Base-by-base conservation (phyloP, 2,797 vertebrate genomes). In the Cryptoprocta ferox region DNA sequence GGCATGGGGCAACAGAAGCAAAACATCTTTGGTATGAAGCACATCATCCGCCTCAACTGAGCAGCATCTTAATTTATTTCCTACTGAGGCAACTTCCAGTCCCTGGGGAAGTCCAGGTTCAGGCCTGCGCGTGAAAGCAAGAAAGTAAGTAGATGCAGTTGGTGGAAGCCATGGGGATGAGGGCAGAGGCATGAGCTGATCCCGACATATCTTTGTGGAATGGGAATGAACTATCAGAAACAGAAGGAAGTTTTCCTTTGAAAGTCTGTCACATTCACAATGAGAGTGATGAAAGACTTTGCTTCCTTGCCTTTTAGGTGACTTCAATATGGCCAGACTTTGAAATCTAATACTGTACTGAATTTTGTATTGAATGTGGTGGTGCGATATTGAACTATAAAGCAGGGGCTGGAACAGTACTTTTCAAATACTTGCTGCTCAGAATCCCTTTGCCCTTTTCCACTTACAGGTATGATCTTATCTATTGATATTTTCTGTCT, bases 371-470 rank as follows among this genome's bases (percentile, higher is more conserved):
- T 97, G 97, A 98, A 98, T 97, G 97, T 83, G 37, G 61, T 94
- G 71, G 95, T 97, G 73, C 76, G 95, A 98, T 97, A 97, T 97
- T 97, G 95, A 97, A 97, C 95, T 88, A 94, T 97, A 97, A 97
- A 95, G 97, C 95, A 97, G 95, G 96, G 97, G 96, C 84, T 97
- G 97, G 88, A 73, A 95, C 63, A 79, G 92, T 88, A 93, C 95
- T 97, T 98, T 98, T 98, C 96, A 98, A 98, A 98, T 97, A 98
- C 96, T 98, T 95, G 96, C 95, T 97, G 97, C 95, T 97, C 96
- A 96, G 92, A 86, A 97, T 97, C 81, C 85, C 59, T 98, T 82
- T 95, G 97, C 95, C 96, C 95, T 97, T 97, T 96, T 95, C 90
- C 53, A 95, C 93, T 97, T 94, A 87, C 86, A 89, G 96, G 63